phyloP scores from a whole-genome alignment of 2,113 vertebrate genomes.

The Bubo bubo region DNA sequence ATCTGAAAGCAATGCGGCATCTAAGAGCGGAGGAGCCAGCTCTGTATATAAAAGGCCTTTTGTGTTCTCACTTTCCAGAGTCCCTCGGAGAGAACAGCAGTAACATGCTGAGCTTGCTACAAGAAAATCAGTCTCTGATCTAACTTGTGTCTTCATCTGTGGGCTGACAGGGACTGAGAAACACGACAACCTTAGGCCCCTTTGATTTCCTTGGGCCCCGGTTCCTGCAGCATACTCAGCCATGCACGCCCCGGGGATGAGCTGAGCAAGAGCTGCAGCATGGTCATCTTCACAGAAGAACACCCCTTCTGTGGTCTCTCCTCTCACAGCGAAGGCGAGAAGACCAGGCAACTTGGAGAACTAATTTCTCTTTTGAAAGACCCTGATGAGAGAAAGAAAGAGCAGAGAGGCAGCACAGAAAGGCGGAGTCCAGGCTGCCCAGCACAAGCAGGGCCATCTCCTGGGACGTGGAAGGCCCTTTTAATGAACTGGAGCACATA shows the following conservation, averaged over 20 bases:
- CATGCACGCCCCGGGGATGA: rapidly evolving
- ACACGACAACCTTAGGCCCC: too few relatives aligned
- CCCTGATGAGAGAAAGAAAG: not conserved
- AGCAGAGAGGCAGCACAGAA: not conserved
- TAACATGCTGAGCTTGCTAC: not conserved
- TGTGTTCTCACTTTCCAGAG: not conserved
- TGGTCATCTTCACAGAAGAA: not conserved
- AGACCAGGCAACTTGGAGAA: not conserved
- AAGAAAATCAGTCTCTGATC: not conserved
- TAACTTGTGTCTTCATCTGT: not conserved
- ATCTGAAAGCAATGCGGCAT: not conserved
- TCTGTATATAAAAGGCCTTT: not conserved
- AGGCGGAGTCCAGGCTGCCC: not conserved
- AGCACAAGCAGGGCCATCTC: not conserved
- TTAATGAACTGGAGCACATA: not conserved
- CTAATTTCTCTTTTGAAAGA: not conserved
- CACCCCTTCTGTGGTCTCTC: not conserved
- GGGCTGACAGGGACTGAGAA: not conserved
- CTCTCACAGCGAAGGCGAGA: not conserved
- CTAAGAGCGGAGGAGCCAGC: not conserved
- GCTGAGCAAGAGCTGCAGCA: not conserved
- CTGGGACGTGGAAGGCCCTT: not conserved
- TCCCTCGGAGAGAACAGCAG: not conserved
- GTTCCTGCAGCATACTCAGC: not conserved
- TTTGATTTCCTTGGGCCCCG: not conserved